Base-by-base conservation (phyloP, 2,888 invertebrate species). In the Aleiodes testaceus region DNA sequence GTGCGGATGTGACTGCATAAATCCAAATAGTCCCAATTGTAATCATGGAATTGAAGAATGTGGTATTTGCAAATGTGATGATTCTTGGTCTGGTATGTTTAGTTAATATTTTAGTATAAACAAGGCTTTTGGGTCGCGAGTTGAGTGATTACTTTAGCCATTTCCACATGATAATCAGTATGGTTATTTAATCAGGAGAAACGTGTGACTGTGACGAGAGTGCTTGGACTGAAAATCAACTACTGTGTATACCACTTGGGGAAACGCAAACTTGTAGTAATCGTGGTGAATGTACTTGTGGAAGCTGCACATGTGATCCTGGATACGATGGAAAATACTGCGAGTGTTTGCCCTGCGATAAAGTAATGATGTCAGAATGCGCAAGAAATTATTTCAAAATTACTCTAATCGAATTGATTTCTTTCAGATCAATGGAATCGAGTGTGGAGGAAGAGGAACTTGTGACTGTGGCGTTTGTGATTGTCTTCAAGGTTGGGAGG, bases 271-370 rank as follows among this genome's bases (percentile, higher is more conserved):
- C 91, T 4, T 94, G 95, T 83, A 92, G 92, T 0, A 92, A 92
- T 70, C 91, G 91, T 4, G 97, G 97, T 0, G 91, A 92, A 76
- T 97, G 97, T 83, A 88, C 91, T 53, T 97, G 95, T 82, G 94
- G 95, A 42, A 88, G 87, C 70, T 97, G 96, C 84, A 87, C 88
- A 22, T 96, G 96, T 82, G 91, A 92, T 80, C 78, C 80, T 0
- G 92, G 91, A 1, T 91, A 87, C 78, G 88, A 81, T 65, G 93
- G 93, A 14, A 86, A 88, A 20, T 92, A 87, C 81, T 93, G 93
- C 79, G 91, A 93, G 84, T 92, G 92, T 81, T 88, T 88, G 49
- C 87, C 89, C 0, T 93, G 93, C 77, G 88, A 89, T 49, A 85
- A 88, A 84, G 91, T 90, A 74, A 59, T 85, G 88, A 53, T 30